These are phyloP conservation scores for Myanophis thanlyinensis DNA, from an alignment of 2,113 vertebrate species.

Conservation along the genomic window DNA sequence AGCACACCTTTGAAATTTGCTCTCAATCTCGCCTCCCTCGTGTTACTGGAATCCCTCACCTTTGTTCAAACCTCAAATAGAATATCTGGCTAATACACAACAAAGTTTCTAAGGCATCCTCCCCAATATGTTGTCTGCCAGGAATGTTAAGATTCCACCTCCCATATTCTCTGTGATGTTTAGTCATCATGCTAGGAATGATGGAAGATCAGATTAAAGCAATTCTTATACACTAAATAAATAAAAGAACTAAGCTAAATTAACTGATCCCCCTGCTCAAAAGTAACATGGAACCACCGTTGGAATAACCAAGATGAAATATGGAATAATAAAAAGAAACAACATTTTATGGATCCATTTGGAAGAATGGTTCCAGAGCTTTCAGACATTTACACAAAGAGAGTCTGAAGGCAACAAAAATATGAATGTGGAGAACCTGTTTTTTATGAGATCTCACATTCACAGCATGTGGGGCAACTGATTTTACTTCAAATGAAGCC, in stretches of 20 bases:
- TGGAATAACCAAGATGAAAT: background rate
- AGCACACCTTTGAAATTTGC: background rate
- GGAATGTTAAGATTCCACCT: background rate
- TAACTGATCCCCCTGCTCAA: background rate
- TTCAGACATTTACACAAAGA: background rate
- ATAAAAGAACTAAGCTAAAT: background rate
- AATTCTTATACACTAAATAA: background rate
- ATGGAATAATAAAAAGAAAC: background rate
- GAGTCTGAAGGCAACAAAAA: background rate
- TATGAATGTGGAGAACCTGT: background rate
- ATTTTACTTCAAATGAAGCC: background rate
- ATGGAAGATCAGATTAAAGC: background rate
- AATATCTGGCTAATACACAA: background rate
- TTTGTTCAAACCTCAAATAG: background rate
- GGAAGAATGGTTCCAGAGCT: background rate
- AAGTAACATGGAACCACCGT: background rate
- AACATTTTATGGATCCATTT: background rate
- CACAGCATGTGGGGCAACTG: background rate
- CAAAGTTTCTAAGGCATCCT: background rate
- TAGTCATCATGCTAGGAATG: background rate
- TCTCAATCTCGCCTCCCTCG: background rate
- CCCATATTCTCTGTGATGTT: background rate
- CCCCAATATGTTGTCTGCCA: background rate
- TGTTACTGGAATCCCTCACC: background rate
- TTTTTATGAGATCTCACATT: background rate